phyloP scores from a whole-genome alignment of 2,113 vertebrate genomes.

The Hippocampus zosterae region DNA sequence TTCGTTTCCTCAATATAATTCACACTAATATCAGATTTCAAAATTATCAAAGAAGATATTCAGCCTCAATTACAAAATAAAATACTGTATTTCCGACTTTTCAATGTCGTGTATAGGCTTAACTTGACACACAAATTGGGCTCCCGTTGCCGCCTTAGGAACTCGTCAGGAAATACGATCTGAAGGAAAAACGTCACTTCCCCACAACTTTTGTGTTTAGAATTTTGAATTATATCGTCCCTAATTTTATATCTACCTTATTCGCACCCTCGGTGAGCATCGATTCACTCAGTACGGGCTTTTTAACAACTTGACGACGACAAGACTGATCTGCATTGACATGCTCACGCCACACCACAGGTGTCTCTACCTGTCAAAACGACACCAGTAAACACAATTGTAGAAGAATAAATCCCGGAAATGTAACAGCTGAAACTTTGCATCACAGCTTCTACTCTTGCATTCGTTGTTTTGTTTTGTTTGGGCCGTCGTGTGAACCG shows the following conservation, averaged over 20 bases:
- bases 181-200: constrained; percentile 57
- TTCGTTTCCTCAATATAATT: neutral
- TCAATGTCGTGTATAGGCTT: neutral
- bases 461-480: neutral
- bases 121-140: constrained; percentile 13
- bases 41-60: neutral
- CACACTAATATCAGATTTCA: neutral
- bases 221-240: neutral
- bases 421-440: neutral
- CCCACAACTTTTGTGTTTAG: constrained; percentile 10
- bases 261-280: neutral
- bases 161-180: constrained; percentile 68
- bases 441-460: neutral
- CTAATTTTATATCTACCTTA: no score
- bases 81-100: constrained; percentile 13
- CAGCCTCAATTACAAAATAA: neutral
- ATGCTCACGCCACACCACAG: constrained; percentile 36
- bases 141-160: constrained; percentile 19
- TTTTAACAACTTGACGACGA: neutral
- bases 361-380: constrained; percentile 33
- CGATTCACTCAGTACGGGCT: neutral
- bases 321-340: neutral
- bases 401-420: constrained; percentile 54
- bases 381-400: neutral
- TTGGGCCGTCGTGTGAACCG: no score